These are phyloP conservation scores for Zootoca vivipara DNA, from an alignment of 2,113 vertebrate species.

Conservation along the genomic window DNA sequence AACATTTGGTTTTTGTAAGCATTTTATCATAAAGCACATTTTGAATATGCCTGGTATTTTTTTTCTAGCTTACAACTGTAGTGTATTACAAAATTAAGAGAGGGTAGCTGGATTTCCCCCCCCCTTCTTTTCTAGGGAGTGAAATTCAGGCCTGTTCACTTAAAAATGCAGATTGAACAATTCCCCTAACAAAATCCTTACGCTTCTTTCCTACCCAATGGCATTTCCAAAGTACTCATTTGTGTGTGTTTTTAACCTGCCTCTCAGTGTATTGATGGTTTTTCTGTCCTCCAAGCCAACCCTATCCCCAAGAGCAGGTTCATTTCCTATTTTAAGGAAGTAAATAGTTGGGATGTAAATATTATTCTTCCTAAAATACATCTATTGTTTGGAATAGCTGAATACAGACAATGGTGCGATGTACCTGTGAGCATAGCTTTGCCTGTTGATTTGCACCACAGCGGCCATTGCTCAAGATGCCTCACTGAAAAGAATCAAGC, in stretches of 20 bases:
- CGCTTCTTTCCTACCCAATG: neutral
- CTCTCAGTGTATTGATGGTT: neutral
- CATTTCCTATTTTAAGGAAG: neutral
- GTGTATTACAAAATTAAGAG: neutral
- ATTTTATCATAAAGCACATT: neutral
- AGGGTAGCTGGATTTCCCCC: neutral
- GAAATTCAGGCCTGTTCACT: too few relatives aligned
- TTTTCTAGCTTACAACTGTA: neutral
- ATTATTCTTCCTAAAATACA: slow-evolving; percentile 46
- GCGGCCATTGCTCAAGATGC: slow-evolving; percentile 42
- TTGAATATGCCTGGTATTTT: neutral
- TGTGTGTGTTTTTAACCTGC: neutral
- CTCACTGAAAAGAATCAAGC: slow-evolving; percentile 45
- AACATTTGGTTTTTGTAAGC: too few relatives aligned
- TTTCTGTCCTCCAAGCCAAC: neutral
- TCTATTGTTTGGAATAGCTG: slow-evolving; percentile 29
- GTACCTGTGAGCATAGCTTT: slow-evolving; percentile 3
- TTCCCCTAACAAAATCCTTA: too few relatives aligned
- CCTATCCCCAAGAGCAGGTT: neutral
- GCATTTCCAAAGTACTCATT: neutral
- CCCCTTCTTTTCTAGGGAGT: neutral
- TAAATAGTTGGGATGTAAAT: slow-evolving; percentile 45
- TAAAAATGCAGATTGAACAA: too few relatives aligned
- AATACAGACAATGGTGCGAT: neutral
- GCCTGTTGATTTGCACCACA: slow-evolving; percentile 24